Conservation (phyloP, 2,797 vertebrate genomes). For the Falco novaeseelandiae region DNA sequence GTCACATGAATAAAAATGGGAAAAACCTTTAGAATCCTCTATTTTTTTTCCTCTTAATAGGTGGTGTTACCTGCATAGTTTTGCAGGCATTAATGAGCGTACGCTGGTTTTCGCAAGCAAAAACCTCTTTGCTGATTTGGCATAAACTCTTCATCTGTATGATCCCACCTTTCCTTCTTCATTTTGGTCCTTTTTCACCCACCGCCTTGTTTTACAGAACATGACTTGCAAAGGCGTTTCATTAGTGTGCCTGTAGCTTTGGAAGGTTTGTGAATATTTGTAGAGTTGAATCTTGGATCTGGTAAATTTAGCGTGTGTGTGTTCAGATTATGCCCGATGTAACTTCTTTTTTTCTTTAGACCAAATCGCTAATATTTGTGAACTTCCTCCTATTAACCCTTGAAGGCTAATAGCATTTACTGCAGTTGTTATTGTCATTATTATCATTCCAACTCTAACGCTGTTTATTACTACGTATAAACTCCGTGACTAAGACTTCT, state of each 20-base stretch:
- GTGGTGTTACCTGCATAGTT: neutral
- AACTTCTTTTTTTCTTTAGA: neutral
- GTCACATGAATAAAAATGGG: neutral
- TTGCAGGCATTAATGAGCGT: neutral
- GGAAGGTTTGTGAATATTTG: neutral
- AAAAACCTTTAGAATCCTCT: neutral
- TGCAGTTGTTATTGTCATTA: neutral
- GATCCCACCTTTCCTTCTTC: neutral
- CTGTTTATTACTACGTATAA: neutral
- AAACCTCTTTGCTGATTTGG: neutral
- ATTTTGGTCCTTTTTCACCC: neutral
- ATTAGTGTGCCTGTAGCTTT: neutral
- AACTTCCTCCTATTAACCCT: neutral
- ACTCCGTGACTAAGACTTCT: neutral
- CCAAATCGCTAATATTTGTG: neutral
- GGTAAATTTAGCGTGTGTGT: neutral
- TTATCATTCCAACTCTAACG: neutral
- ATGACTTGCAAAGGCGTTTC: neutral
- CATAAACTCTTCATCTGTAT: neutral
- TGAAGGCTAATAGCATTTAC: neutral
- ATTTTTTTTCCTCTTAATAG: neutral
- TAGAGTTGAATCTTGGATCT: neutral
- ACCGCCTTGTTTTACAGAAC: accelerated
- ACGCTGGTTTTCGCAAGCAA: neutral
- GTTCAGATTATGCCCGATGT: neutral